Percentiles rank a stretch among this genome's conserved stretches.
phyloP scores from a whole-genome alignment of 2,113 vertebrate species.

The Podarcis muralis region DNA sequence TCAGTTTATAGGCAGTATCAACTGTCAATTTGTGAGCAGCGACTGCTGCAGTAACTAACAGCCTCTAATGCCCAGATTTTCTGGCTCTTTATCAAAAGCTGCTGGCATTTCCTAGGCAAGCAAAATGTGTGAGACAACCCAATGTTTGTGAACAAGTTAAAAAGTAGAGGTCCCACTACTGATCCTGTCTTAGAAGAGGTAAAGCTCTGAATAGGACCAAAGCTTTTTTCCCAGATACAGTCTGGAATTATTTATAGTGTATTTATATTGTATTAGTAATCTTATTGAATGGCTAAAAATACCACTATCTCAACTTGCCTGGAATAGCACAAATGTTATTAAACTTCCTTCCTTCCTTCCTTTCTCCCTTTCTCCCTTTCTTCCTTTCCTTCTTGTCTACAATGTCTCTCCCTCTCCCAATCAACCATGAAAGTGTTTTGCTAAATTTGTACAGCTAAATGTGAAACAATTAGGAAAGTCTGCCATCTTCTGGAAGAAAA shows the following conservation, averaged over 20 bases:
- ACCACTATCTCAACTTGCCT: background rate
- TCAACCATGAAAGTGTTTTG: background rate
- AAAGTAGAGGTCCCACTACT: too few species aligned
- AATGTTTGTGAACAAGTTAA: too few species aligned
- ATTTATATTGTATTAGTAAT: background rate
- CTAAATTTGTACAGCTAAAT: background rate
- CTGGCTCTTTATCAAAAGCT: too few species aligned
- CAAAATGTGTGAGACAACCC: too few species aligned
- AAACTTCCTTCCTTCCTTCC: background rate
- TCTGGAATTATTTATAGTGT: background rate
- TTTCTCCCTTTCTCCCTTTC: too few species aligned
- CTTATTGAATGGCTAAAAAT: background rate
- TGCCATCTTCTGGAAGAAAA: slow-evolving; percentile 5
- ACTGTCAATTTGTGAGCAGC: too few species aligned
- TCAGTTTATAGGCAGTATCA: too few species aligned
- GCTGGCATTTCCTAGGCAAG: too few species aligned
- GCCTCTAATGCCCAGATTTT: too few species aligned
- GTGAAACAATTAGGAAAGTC: background rate
- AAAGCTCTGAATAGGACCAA: background rate
- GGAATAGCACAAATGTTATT: background rate
- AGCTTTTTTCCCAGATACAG: background rate
- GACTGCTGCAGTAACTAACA: too few species aligned
- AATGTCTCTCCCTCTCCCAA: background rate
- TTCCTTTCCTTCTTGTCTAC: background rate
- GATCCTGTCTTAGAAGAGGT: background rate